phyloP scores from a whole-genome alignment of 1,140 invertebrate species.

The Drosophila pseudoananassae region DNA sequence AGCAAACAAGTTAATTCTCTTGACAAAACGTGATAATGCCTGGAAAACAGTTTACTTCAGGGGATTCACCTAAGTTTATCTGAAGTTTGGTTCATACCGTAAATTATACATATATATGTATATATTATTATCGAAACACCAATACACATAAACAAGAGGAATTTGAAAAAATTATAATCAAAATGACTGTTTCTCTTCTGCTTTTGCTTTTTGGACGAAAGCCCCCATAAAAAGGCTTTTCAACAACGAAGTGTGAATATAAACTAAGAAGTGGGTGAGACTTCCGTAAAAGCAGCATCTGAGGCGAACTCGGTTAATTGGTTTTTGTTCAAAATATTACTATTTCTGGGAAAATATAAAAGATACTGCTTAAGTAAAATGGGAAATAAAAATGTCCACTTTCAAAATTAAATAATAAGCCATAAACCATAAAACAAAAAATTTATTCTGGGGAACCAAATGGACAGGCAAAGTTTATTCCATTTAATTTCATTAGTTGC shows the following conservation, averaged over 20 bases:
- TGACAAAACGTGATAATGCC: conserved; percentile 57
- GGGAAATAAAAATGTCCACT: too few species aligned
- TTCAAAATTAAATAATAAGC: neutral
- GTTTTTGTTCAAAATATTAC: neutral
- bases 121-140: conserved; percentile 31
- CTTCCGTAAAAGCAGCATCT: conserved; percentile 15
- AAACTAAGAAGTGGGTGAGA: conserved; percentile 17
- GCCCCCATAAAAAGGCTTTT: conserved; percentile 6
- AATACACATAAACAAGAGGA: conserved; percentile 10
- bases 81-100: conserved; percentile 3
- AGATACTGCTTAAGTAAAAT: too few species aligned
- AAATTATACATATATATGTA: conserved; percentile 8
- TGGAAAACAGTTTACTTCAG: conserved; percentile 42
- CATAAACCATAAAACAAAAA: neutral
- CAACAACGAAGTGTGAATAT: conserved; percentile 4
- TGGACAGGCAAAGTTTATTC: conserved; percentile 5
- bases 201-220: neutral
- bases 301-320: conserved; percentile 14
- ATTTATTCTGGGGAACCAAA: neutral
- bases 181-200: conserved; percentile 47
- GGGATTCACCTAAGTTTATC: conserved; percentile 51
- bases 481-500: conserved; percentile 43
- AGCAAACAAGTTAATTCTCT: conserved; percentile 46
- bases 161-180: conserved; percentile 50
- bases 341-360: neutral